phyloP scores from a whole-genome alignment of 2,797 vertebrate species.

The Megalops cyprinoides region DNA sequence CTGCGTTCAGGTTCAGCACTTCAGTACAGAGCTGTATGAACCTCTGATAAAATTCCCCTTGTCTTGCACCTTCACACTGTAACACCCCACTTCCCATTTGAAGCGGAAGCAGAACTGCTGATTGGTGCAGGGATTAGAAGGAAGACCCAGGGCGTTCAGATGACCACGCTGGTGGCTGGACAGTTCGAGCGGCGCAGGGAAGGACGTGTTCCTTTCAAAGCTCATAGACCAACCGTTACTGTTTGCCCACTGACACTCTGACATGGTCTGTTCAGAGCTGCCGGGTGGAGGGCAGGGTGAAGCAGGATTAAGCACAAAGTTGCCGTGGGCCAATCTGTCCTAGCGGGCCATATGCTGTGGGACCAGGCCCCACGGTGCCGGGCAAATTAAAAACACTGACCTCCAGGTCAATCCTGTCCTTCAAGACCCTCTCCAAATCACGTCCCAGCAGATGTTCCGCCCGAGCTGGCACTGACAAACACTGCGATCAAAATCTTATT shows the following conservation, averaged over 20 bases:
- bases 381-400: not conserved
- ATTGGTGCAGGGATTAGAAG: not conserved
- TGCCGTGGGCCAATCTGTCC: not conserved
- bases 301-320: not conserved
- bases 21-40: not conserved
- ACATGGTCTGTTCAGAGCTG: not conserved
- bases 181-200: not conserved
- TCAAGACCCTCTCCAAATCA: not conserved
- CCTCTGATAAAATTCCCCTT: not conserved
- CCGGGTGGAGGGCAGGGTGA: not conserved
- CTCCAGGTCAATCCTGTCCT: not conserved
- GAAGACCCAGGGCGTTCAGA: not conserved
- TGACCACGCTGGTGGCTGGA: not conserved
- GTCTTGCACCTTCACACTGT: not conserved
- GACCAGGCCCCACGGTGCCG: not conserved
- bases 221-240: not conserved
- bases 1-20: not conserved
- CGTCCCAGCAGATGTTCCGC: not conserved
- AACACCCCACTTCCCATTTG: not conserved
- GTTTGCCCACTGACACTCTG: not conserved
- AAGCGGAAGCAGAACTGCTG: not conserved
- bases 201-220: not conserved
- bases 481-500: not conserved
- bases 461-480: not conserved
- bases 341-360: not conserved